These are phyloP conservation scores for Plebejus melissa DNA, from an alignment of 2,888 invertebrate species.

Conservation along the genomic window DNA sequence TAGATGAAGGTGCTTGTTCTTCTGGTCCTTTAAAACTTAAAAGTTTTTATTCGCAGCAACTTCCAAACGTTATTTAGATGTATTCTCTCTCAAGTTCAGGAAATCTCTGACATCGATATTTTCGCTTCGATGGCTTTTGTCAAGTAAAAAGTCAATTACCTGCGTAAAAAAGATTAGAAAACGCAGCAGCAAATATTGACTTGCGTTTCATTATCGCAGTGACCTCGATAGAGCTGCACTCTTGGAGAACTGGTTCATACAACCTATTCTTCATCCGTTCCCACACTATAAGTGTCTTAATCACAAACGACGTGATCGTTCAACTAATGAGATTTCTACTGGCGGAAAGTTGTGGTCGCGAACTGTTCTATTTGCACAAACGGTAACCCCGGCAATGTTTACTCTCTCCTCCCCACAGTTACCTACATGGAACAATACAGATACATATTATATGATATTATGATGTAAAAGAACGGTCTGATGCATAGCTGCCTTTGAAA, in stretches of 20 bases:
- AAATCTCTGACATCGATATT: neutral
- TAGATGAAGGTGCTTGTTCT: conserved; percentile 12
- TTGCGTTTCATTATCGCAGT: conserved; percentile 61
- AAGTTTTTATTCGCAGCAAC: neutral
- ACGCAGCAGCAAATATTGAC: conserved; percentile 65
- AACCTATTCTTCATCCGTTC: conserved; percentile 65
- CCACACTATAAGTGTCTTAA: conserved; percentile 64
- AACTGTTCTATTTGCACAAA: conserved; percentile 25
- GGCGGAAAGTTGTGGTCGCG: conserved; percentile 44
- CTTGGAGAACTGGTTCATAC: conserved; percentile 71
- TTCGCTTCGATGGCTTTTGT: conserved; percentile 20
- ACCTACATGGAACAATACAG: neutral
- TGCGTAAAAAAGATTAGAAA: conserved; percentile 30
- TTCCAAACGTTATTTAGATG: neutral
- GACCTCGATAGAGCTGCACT: conserved; percentile 67
- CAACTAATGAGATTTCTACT: conserved; percentile 62
- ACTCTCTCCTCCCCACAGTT: neutral
- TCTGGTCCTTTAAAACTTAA: neutral
- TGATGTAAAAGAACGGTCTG: too few species aligned
- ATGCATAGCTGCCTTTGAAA: too few species aligned
- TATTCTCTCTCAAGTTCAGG: neutral
- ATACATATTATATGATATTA: too few species aligned
- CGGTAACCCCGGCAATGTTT: neutral
- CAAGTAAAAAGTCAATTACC: conserved; percentile 27
- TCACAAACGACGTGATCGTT: conserved; percentile 63